A percentile compares a stretch with the other conserved stretches of the same genome.
Evolutionary conservation across 2,888 invertebrate genomes (phyloP).

Genomic region (Harpalus rufipes): DNA sequence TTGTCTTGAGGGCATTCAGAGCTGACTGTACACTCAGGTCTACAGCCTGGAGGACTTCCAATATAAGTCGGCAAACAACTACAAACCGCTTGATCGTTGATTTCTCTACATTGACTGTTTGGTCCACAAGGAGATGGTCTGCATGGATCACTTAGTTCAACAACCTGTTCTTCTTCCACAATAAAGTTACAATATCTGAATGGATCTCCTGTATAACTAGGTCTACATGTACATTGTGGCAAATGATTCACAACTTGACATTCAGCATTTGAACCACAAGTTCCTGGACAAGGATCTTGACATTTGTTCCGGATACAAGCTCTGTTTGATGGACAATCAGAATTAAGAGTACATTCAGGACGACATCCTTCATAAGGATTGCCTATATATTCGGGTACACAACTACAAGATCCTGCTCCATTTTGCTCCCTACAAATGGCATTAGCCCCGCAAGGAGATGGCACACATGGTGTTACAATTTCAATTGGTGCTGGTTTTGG

Average conservation of each 20-base stretch:
- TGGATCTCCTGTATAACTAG: slow-evolving; percentile 83
- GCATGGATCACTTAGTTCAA: slow-evolving; percentile 74
- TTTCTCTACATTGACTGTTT: slow-evolving; percentile 86
- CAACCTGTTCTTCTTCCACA: not conserved
- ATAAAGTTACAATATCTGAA: slow-evolving; percentile 75
- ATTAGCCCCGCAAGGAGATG: slow-evolving; percentile 84
- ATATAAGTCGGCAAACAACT: slow-evolving; percentile 84
- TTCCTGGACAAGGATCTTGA: slow-evolving; percentile 87
- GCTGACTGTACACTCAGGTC: slow-evolving; percentile 84
- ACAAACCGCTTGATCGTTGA: slow-evolving; percentile 81
- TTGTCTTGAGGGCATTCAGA: slow-evolving; percentile 82
- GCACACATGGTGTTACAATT: slow-evolving; percentile 78
- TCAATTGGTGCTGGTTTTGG: slow-evolving; percentile 74
- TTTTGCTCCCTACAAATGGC: slow-evolving; percentile 84
- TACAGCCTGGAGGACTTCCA: slow-evolving; percentile 86
- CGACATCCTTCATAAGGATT: slow-evolving; percentile 89
- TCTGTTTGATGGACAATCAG: slow-evolving; percentile 85
- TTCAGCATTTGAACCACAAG: slow-evolving; percentile 86
- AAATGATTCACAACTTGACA: slow-evolving; percentile 86
- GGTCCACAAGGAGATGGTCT: slow-evolving; percentile 89
- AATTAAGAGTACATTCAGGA: slow-evolving; percentile 86
- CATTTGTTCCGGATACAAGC: slow-evolving; percentile 88
- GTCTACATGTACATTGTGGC: slow-evolving; percentile 83
- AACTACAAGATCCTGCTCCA: slow-evolving; percentile 84
- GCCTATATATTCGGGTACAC: slow-evolving; percentile 85